Evolutionary conservation across 2,797 vertebrate genomes (phyloP).

Genomic region (Nannoperca obscura): DNA sequence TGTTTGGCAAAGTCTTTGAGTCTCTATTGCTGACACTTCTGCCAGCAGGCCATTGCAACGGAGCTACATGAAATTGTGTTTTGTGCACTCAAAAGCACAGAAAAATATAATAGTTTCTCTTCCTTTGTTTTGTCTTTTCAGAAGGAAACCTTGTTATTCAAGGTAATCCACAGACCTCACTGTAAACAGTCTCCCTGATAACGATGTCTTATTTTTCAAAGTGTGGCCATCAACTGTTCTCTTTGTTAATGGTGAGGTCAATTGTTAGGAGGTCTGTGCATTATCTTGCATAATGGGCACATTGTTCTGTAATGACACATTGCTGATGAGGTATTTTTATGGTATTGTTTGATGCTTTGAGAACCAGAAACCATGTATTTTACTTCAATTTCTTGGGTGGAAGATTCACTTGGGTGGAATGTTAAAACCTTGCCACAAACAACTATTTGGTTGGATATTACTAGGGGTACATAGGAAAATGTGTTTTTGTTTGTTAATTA

Average conservation of each 20-base stretch:
- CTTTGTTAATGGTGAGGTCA: neutral
- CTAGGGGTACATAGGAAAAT: neutral
- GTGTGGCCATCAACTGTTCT: neutral
- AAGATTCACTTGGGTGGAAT: neutral
- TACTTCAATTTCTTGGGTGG: neutral
- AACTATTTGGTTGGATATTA: neutral
- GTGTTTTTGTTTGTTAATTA: neutral
- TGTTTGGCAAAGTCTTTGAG: neutral
- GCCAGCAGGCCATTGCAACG: neutral
- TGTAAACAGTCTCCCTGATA: slow-evolving; percentile 1
- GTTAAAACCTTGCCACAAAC: neutral
- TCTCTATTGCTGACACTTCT: neutral
- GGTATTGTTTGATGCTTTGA: slow-evolving; percentile 7
- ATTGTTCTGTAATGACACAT: slow-evolving; percentile 1
- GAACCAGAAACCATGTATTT: neutral
- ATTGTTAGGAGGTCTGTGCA: slow-evolving; percentile 1
- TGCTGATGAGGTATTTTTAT: neutral
- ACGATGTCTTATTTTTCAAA: neutral
- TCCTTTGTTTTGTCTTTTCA: neutral
- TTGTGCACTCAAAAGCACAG: neutral
- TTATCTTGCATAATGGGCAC: neutral
- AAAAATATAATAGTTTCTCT: neutral
- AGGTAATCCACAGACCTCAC: neutral
- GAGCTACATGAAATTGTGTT: neutral
- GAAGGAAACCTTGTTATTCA: neutral